These are phyloP conservation scores for Pantelozetes paolii DNA, from an alignment of 2,888 invertebrate species.

Conservation along the genomic window DNA sequence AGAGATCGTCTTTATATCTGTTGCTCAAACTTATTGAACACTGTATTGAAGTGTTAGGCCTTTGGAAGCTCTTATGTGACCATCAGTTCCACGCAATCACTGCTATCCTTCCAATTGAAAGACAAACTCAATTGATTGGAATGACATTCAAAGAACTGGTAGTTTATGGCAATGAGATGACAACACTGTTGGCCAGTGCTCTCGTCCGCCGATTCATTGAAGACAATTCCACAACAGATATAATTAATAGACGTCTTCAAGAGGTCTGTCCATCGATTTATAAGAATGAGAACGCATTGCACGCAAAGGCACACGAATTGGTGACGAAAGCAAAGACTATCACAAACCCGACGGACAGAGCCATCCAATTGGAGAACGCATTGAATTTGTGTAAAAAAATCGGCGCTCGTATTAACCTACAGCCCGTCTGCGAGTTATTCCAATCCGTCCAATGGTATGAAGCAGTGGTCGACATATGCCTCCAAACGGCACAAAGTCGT, in stretches of 20 bases:
- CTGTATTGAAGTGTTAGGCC: constrained; percentile 79
- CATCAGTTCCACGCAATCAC: constrained; percentile 49
- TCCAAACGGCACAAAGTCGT: constrained; percentile 74
- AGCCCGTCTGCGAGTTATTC: constrained; percentile 77
- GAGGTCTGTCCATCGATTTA: constrained; percentile 90
- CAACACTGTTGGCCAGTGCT: constrained; percentile 69
- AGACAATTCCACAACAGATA: constrained; percentile 90
- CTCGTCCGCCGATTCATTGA: constrained; percentile 84
- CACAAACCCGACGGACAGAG: constrained; percentile 67
- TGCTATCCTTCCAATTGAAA: constrained; percentile 53
- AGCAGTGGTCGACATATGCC: constrained; percentile 81
- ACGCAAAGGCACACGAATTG: constrained; percentile 88
- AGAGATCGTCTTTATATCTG: constrained; percentile 50
- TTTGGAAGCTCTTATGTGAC: constrained; percentile 71
- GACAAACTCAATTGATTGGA: constrained; percentile 59
- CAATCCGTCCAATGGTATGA: constrained; percentile 70
- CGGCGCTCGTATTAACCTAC: constrained; percentile 76
- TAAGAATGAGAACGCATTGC: constrained; percentile 89
- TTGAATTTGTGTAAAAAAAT: constrained; percentile 81
- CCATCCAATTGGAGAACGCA: constrained; percentile 69
- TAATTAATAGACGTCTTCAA: constrained; percentile 78
- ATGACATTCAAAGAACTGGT: constrained; percentile 68
- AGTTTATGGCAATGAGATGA: constrained; percentile 68
- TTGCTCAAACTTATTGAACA: constrained; percentile 49
- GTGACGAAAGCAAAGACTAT: constrained; percentile 72